Evolutionary conservation across 2,797 vertebrate genomes (phyloP), one percentile per base, ranked within the genome.

Genomic region (Hippoglossus hippoglossus): DNA sequence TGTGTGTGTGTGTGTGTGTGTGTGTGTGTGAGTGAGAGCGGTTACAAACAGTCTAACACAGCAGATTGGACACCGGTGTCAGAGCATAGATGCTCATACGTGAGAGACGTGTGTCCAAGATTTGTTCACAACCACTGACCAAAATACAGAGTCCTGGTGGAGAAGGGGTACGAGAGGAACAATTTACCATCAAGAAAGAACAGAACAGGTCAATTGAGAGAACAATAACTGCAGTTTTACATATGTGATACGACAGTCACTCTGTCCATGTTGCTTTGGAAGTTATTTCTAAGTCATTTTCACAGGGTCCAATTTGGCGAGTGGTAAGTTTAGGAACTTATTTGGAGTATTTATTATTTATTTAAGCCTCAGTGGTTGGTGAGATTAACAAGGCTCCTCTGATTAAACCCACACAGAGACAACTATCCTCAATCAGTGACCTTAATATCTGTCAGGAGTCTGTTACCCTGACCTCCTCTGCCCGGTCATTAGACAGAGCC

Each of bases 401-500:
- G n/a, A 25, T 65, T 59, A 46, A 25, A 47, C n/a, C 25, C 57
- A 52, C 28, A 49, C 52, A 68, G 59, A 68, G 57, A 71, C 41
- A 60, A 49, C 51, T 24, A 3, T 21, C 47, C 15, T 71, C 58
- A n/a, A 51, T 41, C 59, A 36, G 34, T 77, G 77, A 84, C 80
- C 83, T 75, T 61, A 85, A 71, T 73, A 63, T 75, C 73, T 81
- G 69, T 77, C 59, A 69, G 68, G 70, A 58, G 50, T 54, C 51
- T 68, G 62, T 64, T 73, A 63, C 64, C 67, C 70, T 81, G 84
- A 87, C 71, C 86, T 84, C 84, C 19, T 73, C 65, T 83, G 66
- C 75, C 63, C 73, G 79, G 82, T 85, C 86, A 86, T 83, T 89
- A 86, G 80, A 82, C 75, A 88, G 63, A 73, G 65, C 56, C 66